Conservation (phyloP, 2,113 vertebrate species). For the Psammodynastes pulverulentus region DNA sequence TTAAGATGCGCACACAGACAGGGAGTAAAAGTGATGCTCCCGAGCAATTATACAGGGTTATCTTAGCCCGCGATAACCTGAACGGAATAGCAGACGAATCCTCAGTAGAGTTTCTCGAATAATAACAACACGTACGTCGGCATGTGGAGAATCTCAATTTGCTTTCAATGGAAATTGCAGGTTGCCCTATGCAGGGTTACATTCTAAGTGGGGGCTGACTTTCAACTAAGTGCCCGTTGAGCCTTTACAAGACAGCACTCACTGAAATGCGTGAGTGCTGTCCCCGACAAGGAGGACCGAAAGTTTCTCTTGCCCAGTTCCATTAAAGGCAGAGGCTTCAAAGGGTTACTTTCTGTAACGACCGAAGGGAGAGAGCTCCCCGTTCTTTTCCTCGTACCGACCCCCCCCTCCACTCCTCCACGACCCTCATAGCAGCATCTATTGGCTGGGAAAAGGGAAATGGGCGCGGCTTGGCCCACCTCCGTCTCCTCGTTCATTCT, state of each 20-base stretch:
- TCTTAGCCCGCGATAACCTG: background rate
- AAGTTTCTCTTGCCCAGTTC: background rate
- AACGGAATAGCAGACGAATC: background rate
- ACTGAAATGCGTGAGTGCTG: background rate
- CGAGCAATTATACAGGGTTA: too few species aligned
- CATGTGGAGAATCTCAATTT: background rate
- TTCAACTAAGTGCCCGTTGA: background rate
- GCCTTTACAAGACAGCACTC: background rate
- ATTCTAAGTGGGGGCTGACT: background rate
- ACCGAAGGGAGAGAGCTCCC: background rate
- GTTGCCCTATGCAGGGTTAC: background rate
- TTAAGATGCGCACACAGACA: background rate
- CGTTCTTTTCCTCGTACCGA: background rate
- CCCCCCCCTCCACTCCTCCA: background rate
- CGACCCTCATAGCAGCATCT: background rate
- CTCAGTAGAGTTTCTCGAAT: background rate
- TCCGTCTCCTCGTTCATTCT: background rate
- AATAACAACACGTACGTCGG: background rate
- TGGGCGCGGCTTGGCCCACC: background rate
- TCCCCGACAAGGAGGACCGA: background rate
- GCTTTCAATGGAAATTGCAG: background rate
- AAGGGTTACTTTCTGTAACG: slow-evolving; percentile 1
- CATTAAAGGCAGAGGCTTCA: background rate
- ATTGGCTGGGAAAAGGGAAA: slow-evolving; percentile 5
- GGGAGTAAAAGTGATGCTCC: background rate